These are phyloP conservation scores for Falcaria lacertinaria DNA, from an alignment of 2,888 invertebrate species.

Conservation along the genomic window DNA sequence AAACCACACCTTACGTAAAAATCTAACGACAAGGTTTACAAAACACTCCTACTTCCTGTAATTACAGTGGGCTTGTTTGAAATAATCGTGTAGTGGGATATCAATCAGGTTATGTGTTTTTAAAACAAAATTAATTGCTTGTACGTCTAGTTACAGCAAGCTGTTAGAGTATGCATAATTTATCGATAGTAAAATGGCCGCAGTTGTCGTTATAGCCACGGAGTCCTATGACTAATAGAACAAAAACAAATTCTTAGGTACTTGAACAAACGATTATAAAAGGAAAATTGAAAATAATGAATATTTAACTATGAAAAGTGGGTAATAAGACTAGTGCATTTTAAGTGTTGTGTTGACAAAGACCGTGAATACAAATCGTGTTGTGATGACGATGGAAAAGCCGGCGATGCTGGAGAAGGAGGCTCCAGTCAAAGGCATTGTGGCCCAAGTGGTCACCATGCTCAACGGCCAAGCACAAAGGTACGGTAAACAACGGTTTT, in stretches of 20 bases:
- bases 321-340: neutral
- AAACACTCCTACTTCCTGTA: too few species aligned
- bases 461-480: conserved; percentile 73
- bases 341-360: conserved; percentile 14
- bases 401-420: conserved; percentile 61
- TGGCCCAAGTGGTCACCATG: conserved; percentile 76
- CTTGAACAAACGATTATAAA: neutral
- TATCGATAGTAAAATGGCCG: neutral
- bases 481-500: conserved; percentile 31
- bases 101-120: too few species aligned
- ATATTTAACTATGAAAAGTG: conserved; percentile 11
- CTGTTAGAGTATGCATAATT: neutral
- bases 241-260: neutral
- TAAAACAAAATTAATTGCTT: neutral
- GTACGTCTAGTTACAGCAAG: neutral
- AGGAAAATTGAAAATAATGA: neutral
- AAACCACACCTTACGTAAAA: too few species aligned
- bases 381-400: conserved; percentile 68
- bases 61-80: too few species aligned
- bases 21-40: too few species aligned
- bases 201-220: neutral
- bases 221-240: neutral
- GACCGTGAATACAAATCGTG: conserved; percentile 18
- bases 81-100: too few species aligned
- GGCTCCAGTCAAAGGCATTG: conserved; percentile 70